Conservation (phyloP, 1,140 invertebrate genomes). For the Macrocentrus cingulum region DNA sequence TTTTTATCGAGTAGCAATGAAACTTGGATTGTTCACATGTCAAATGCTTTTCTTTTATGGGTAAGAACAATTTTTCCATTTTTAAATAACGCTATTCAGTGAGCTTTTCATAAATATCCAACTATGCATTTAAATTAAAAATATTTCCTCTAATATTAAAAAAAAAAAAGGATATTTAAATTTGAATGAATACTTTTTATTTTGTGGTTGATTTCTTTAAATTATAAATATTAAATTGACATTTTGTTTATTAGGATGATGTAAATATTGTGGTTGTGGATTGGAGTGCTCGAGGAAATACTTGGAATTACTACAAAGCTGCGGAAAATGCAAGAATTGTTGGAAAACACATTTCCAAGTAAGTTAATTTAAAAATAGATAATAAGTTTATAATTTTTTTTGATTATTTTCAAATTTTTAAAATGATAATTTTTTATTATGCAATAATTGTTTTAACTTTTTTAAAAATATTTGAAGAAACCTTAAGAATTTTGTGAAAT, state of each 20-base stretch:
- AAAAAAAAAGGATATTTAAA: no score
- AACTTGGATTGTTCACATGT: constrained; percentile 60
- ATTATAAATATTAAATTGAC: not conserved
- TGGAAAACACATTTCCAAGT: constrained; percentile 61
- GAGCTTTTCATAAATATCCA: not conserved
- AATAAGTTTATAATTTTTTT: not conserved
- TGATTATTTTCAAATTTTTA: no score
- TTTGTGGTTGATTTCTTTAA: no score
- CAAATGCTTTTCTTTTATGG: constrained; percentile 57
- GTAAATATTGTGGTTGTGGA: constrained; percentile 64
- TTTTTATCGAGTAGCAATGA: constrained; percentile 62
- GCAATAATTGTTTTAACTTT: no score
- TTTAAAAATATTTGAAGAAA: no score
- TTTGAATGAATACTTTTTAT: no score
- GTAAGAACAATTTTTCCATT: constrained; percentile 39
- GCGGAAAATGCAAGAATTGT: constrained; percentile 62
- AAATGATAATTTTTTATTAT: no score
- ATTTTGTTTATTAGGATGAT: constrained; percentile 51
- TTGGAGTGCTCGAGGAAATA: constrained; percentile 63
- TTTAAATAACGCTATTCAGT: constrained; percentile 9
- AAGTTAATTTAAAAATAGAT: no score
- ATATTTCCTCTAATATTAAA: no score
- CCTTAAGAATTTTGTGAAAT: not conserved
- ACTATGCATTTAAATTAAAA: no score
- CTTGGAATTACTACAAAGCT: constrained; percentile 64